Evolutionary conservation across 2,113 vertebrate genomes (phyloP), one percentile per base, ranked within the genome.

Genomic region (Thalassoma bifasciatum): DNA sequence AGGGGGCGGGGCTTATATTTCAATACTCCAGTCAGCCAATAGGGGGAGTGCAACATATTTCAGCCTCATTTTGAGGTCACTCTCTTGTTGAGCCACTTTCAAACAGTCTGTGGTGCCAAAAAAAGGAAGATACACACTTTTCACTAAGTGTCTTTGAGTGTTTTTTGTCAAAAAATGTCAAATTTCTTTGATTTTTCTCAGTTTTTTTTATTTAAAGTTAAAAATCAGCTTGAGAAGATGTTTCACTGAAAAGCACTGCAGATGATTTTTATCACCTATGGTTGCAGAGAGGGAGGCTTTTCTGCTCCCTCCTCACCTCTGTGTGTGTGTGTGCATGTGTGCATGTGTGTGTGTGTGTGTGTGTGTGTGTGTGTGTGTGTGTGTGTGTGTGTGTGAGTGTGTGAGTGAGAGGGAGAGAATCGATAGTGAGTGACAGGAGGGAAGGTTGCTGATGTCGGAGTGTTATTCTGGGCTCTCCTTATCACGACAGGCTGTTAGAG

Each of bases 391-490:
- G 68, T 21, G 71, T 46, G 71, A 46, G 54, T 40, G 61, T 53
- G 64, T 34, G 46, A 30, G 64, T 57, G 50, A 6, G 37, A 13
- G 67, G 2, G 50, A 12, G 58, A 12, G 73, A 72, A 81, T 88
- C 78, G 63, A 88, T 86, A 72, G 77, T 85, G 90, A 84, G 83
- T 82, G 90, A 88, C 86, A 89, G 86, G 72, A 75, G 85, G 82
- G 79, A 79, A 83, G 86, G 79, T 17, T 81, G 88, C 90, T 86
- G 86, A 90, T 88, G 88, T 89, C 68, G 71, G 79, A 78, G 77
- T 78, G 88, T 90, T 91, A 90, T 91, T 91, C 86, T 90, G 75
- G 82, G 85, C 88, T 81, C 75, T 82, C 74, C 88, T 90, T 89
- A 89, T 91, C 90, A 83, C 77, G 75, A 79, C 79, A 79, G 79